phyloP scores from a whole-genome alignment of 2,113 vertebrate genomes.

The Todiramphus saurophagus region DNA sequence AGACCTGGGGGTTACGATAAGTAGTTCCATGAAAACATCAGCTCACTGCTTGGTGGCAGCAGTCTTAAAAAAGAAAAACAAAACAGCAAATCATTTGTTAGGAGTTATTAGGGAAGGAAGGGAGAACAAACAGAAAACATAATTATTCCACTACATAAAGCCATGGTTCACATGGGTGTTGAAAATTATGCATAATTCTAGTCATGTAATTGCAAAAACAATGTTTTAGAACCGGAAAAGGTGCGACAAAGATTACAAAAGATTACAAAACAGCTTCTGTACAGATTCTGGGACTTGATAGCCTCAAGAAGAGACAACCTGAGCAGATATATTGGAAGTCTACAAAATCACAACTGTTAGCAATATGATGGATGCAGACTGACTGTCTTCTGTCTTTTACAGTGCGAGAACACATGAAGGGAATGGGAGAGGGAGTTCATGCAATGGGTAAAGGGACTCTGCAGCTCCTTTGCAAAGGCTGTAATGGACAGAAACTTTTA shows the following conservation, averaged over 20 bases:
- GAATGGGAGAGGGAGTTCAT: neutral
- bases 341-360: neutral
- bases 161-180: neutral
- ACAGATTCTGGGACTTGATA: neutral
- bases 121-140: neutral
- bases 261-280: neutral
- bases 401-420: neutral
- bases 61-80: neutral
- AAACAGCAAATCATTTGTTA: neutral
- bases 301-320: neutral
- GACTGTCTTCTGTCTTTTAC: neutral
- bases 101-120: neutral
- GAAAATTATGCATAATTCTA: neutral
- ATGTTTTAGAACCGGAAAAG: neutral
- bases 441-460: neutral
- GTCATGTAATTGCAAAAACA: neutral
- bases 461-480: neutral
- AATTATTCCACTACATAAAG: neutral
- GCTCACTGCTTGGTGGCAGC: neutral
- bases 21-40: neutral
- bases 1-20: neutral
- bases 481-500: neutral
- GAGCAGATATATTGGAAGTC: neutral
- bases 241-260: neutral
- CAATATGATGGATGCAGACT: neutral